Evolutionary conservation across 2,113 vertebrate genomes (phyloP).

Genomic region (Delphinus delphis): DNA sequence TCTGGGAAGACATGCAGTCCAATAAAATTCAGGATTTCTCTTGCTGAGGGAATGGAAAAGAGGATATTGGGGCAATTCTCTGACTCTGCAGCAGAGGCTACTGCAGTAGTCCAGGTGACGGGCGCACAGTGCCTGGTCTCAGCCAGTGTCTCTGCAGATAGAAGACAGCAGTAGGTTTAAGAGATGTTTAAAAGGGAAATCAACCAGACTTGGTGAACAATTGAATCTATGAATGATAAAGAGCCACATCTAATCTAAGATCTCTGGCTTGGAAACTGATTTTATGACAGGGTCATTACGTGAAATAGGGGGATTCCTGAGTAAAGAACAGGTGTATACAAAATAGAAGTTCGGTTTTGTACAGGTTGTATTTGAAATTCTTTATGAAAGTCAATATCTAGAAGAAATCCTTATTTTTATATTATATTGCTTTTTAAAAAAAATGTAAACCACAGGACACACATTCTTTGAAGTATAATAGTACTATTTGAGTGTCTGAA

Average conservation of each 20-base stretch:
- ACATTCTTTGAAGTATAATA: background rate
- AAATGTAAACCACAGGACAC: background rate
- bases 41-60: background rate
- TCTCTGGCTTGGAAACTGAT: background rate
- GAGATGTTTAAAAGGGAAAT: background rate
- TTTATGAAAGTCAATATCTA: background rate
- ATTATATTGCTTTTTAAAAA: background rate
- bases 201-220: background rate
- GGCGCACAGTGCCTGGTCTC: background rate
- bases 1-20: background rate
- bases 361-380: background rate
- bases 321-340: background rate
- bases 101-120: background rate
- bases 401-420: background rate
- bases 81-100: background rate
- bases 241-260: background rate
- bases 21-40: background rate
- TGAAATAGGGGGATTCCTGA: background rate
- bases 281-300: background rate
- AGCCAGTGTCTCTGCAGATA: background rate
- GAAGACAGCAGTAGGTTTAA: background rate
- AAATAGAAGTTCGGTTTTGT: background rate
- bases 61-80: rapidly evolving
- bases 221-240: background rate
- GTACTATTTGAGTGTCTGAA: background rate